Percentiles rank a stretch among this genome's conserved stretches.
phyloP scores from a whole-genome alignment of 2,113 vertebrate species.

The Trachemys scripta region DNA sequence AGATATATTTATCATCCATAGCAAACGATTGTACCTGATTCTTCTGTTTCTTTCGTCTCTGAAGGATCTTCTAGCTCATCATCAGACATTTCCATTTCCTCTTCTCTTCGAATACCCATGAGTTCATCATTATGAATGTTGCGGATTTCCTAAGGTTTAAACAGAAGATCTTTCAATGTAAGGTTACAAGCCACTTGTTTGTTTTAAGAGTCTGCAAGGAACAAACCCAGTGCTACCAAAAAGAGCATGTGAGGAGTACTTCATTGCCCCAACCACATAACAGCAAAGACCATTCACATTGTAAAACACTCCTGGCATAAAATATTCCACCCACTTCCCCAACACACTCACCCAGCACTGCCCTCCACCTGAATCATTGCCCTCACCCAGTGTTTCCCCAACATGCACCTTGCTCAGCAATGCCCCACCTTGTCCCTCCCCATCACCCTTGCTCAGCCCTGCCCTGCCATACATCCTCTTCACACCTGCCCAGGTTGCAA shows the following conservation, averaged over 20 bases:
- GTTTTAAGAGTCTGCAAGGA: not conserved
- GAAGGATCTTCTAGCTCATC: constrained; percentile 90
- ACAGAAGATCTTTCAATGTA: constrained; percentile 41
- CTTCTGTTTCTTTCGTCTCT: constrained; percentile 91
- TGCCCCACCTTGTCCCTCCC: not conserved
- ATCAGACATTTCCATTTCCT: constrained; percentile 99
- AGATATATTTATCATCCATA: constrained; percentile 24
- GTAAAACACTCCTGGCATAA: not conserved
- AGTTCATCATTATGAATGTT: constrained; percentile 97
- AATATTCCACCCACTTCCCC: not conserved
- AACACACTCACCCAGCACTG: not conserved
- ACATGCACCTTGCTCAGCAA: not conserved
- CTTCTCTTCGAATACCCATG: constrained; percentile 96
- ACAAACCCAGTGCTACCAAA: not conserved
- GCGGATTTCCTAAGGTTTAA: constrained; percentile 90
- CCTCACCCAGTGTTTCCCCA: not conserved
- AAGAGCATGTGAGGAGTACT: rapidly evolving
- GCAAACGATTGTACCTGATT: constrained; percentile 84
- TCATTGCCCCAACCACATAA: not conserved
- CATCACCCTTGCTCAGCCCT: not conserved
- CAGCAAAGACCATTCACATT: not conserved
- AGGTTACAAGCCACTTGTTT: not conserved
- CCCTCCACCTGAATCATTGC: not conserved
- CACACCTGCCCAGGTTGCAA: not conserved
- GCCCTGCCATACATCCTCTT: not conserved